Base-by-base conservation (phyloP, 2,888 invertebrate species). In the Pollenia angustigena region DNA sequence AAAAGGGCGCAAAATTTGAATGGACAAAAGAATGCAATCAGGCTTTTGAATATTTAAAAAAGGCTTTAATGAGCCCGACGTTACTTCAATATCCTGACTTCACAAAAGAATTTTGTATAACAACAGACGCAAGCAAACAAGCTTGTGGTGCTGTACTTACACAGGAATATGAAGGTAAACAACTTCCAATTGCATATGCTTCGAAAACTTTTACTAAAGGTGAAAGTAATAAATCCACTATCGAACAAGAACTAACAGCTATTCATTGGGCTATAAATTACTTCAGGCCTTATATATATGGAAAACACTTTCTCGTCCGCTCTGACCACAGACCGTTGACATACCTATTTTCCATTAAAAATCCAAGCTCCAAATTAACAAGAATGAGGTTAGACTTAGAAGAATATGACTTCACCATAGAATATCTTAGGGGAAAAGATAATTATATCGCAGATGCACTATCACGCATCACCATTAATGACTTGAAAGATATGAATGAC, bases 241-340 rank as follows among this genome's bases (percentile, higher is more conserved):
- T 89, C 10, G 88, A 90, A 60, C 89, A 90, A 48, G 89, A 90
- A 69, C 60, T 89, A 10, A 68, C 90, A 58, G 90, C 89, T 1
- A 85, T 88, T 32, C 87, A 88, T 69, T 89, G 82, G 85, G 87
- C 89, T 32, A 88, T 90, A 8, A 89, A 78, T 18, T 18, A 18
- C 18, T 18, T 18, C 18, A 18, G 18, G 18, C 18, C 18, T 18
- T 18, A 18, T 18, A 18, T 18, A 18, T 18, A 18, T 18, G 18
- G 18, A 18, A 18, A 18, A 18, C 18, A 18, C 18, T 18, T 18
- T 18, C 18, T 18, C 18, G 18, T 18, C 18, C 18, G 18, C 18
- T 44, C 74, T 88, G 89, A 90, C 52, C 90, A 90, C 72, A 86
- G 74, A 90, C n/a, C 89, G 1, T 75, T 90, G 23, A 16, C 88